Evolutionary conservation across 1,140 invertebrate genomes (phyloP).

Genomic region (Argopecten irradians): DNA sequence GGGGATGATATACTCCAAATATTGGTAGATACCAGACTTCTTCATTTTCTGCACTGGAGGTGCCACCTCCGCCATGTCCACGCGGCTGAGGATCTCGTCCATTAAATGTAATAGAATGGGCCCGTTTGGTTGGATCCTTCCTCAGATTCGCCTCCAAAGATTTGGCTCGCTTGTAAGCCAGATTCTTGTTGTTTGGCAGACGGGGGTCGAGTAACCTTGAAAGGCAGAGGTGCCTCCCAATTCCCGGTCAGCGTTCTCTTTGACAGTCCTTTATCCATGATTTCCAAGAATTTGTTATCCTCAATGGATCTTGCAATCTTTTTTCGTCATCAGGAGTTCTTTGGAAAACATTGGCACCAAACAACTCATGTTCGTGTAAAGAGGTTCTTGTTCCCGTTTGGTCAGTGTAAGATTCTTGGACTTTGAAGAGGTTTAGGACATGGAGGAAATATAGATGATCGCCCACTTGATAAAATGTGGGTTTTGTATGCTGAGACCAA

Average conservation of each 20-base stretch:
- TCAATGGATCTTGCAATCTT: constrained; percentile 35
- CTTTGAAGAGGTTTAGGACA: constrained; percentile 39
- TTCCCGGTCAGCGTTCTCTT: constrained; percentile 26
- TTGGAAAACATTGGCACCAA: background rate
- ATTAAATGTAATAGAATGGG: constrained; percentile 54
- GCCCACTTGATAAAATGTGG: constrained; percentile 28
- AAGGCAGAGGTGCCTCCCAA: constrained; percentile 47
- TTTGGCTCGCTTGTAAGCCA: constrained; percentile 28
- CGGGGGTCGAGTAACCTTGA: background rate
- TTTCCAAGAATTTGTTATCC: constrained; percentile 43
- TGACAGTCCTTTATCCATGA: constrained; percentile 40
- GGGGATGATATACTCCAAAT: constrained; percentile 37
- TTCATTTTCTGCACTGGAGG: background rate
- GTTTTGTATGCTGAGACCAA: constrained; percentile 45
- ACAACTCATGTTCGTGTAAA: background rate
- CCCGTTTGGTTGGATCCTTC: constrained; percentile 32
- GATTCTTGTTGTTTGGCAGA: constrained; percentile 45
- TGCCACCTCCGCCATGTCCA: constrained; percentile 46
- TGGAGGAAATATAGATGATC: constrained; percentile 35
- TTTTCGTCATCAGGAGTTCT: constrained; percentile 32
- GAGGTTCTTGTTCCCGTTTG: background rate
- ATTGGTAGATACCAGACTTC: constrained; percentile 51
- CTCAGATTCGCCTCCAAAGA: constrained; percentile 30
- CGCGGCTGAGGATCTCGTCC: constrained; percentile 34
- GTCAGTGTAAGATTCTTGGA: constrained; percentile 33